phyloP scores from a whole-genome alignment of 2,113 vertebrate genomes.

The Labeo catla region DNA sequence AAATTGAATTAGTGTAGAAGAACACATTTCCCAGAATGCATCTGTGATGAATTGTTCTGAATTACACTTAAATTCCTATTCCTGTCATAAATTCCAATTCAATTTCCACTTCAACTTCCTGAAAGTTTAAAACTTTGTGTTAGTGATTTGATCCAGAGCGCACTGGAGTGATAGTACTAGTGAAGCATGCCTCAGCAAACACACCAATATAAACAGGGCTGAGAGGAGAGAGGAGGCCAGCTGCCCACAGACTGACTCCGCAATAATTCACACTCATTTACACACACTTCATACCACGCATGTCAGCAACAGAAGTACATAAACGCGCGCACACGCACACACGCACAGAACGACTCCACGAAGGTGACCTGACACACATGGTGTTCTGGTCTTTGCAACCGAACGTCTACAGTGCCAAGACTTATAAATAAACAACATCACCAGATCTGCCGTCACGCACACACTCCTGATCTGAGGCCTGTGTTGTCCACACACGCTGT shows the following conservation, averaged over 20 bases:
- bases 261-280: constrained; percentile 46
- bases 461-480: constrained; percentile 6
- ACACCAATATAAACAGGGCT: neutral
- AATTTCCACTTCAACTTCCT: neutral
- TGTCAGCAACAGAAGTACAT: constrained; percentile 10
- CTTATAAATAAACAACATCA: constrained; percentile 6
- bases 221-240: constrained; percentile 5
- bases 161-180: neutral
- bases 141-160: neutral
- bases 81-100: neutral
- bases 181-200: neutral
- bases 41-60: neutral
- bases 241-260: neutral
- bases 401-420: neutral
- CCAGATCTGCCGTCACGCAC: neutral
- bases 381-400: neutral
- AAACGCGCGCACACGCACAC: neutral
- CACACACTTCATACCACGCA: constrained; percentile 25
- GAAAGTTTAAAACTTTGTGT: neutral
- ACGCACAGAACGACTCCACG: neutral
- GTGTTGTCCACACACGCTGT: neutral
- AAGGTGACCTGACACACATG: constrained; percentile 46
- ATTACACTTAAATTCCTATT: neutral
- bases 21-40: neutral
- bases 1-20: neutral